Percentiles rank a stretch among this genome's conserved stretches.
phyloP scores from a whole-genome alignment of 1,140 invertebrate species.

The Steinernema feltiae region DNA sequence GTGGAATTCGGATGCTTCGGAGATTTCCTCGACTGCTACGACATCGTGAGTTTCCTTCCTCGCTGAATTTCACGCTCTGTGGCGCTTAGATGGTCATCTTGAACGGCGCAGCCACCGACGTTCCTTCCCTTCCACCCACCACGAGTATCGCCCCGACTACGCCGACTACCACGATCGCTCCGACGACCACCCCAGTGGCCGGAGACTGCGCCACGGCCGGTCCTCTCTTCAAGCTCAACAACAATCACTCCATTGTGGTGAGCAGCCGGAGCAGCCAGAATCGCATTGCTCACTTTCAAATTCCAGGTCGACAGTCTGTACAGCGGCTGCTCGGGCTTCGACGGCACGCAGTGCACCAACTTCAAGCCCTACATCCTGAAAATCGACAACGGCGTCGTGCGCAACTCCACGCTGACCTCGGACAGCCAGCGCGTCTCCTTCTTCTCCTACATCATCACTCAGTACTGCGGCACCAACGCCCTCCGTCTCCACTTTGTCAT shows the following conservation, averaged over 20 bases:
- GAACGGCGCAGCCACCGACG: not conserved
- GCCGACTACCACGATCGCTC: not conserved
- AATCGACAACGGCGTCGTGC: slow-evolving; percentile 5
- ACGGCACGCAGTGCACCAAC: slow-evolving; percentile 7
- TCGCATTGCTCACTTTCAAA: not conserved
- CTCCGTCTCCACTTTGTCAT: not conserved
- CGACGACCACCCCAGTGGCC: not conserved
- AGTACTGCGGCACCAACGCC: slow-evolving; percentile 8
- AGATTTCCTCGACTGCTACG: not conserved
- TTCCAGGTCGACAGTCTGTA: not conserved
- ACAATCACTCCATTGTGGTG: not conserved
- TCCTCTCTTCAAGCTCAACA: not conserved
- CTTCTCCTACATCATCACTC: not conserved
- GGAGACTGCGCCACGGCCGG: not conserved
- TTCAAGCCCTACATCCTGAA: slow-evolving; percentile 12
- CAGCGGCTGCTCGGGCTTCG: not conserved
- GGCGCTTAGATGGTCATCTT: not conserved
- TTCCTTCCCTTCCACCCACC: not conserved
- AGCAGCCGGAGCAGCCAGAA: not conserved
- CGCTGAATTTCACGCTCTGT: not conserved
- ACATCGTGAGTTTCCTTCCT: not conserved
- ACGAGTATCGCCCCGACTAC: not conserved
- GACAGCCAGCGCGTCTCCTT: not conserved
- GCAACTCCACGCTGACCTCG: not conserved
- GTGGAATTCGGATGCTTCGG: not conserved